phyloP scores from a whole-genome alignment of 2,113 vertebrate genomes.

The Esox niger region DNA sequence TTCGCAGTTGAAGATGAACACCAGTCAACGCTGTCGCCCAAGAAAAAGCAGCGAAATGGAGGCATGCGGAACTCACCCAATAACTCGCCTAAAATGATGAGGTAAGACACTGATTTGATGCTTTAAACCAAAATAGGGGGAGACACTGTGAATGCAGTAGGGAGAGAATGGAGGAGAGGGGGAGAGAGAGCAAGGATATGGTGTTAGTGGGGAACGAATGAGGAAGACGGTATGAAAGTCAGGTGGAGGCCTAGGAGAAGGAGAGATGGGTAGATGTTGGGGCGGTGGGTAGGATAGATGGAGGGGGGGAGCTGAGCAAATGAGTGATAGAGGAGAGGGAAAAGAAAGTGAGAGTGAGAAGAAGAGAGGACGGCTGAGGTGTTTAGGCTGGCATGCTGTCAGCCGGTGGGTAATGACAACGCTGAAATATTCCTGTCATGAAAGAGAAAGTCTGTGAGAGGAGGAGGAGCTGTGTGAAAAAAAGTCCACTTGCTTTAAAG shows the following conservation, averaged over 20 bases:
- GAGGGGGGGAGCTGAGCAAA: conserved; percentile 50
- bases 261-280: conserved; percentile 17
- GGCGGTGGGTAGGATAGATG: conserved; percentile 46
- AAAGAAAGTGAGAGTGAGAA: conserved; percentile 68
- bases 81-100: conserved; percentile 95
- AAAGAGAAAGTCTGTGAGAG: conserved; percentile 88
- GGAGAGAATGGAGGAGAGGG: conserved; percentile 19
- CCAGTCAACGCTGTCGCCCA: conserved; percentile 91
- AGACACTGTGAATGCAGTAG: conserved; percentile 60
- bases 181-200: conserved; percentile 41
- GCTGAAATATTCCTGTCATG: conserved; percentile 96
- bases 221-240: conserved; percentile 50
- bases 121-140: conserved; percentile 61
- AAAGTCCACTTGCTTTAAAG: conserved; percentile 99
- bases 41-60: conserved; percentile 99
- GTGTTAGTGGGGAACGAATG: conserved; percentile 57
- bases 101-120: conserved; percentile 79
- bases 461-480: conserved; percentile 91
- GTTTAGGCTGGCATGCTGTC: conserved; percentile 99
- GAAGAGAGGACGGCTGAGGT: conserved; percentile 80
- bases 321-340: conserved; percentile 49
- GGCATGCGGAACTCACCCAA: conserved; percentile 97
- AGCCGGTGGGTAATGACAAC: conserved; percentile 95
- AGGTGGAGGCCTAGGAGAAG: conserved; percentile 20
- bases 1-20: conserved; percentile 99